A percentile compares a stretch with the other conserved stretches of the same genome.
Evolutionary conservation across 2,888 invertebrate genomes (phyloP).

Genomic region (Limenitis camilla): DNA sequence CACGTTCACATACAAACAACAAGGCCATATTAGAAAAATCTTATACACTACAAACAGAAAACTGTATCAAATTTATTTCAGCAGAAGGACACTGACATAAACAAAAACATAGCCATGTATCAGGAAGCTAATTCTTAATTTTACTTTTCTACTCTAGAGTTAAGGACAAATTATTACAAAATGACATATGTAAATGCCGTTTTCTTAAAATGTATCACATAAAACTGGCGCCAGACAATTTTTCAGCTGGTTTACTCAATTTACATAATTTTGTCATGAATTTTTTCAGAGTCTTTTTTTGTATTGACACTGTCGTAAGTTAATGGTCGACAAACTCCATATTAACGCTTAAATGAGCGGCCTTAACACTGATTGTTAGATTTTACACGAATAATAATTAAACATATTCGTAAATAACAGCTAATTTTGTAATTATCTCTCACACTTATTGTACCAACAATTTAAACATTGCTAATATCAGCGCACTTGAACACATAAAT

Average conservation of each 20-base stretch:
- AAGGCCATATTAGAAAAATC: no score
- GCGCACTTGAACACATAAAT: background rate
- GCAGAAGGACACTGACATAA: no score
- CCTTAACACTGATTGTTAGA: slow-evolving; percentile 7
- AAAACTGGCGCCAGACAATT: background rate
- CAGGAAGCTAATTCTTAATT: no score
- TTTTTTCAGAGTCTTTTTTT: slow-evolving; percentile 26
- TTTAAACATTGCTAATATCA: slow-evolving; percentile 2
- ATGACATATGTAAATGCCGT: background rate
- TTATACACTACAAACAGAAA: background rate
- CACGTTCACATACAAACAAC: background rate
- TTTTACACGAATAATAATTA: background rate
- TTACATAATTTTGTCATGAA: background rate
- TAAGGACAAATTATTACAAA: no score
- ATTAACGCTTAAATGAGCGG: slow-evolving; percentile 1
- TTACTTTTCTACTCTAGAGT: no score
- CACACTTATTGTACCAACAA: slow-evolving; percentile 1
- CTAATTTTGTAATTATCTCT: slow-evolving; percentile 7
- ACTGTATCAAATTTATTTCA: background rate
- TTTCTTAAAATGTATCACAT: background rate
- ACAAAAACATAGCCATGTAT: no score
- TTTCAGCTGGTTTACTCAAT: background rate
- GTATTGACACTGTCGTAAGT: slow-evolving; percentile 31
- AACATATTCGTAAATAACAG: slow-evolving; percentile 8
- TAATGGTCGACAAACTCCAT: slow-evolving; percentile 12